These are phyloP conservation scores for Streptopelia turtur DNA, from an alignment of 2,797 vertebrate genomes.

Conservation along the genomic window DNA sequence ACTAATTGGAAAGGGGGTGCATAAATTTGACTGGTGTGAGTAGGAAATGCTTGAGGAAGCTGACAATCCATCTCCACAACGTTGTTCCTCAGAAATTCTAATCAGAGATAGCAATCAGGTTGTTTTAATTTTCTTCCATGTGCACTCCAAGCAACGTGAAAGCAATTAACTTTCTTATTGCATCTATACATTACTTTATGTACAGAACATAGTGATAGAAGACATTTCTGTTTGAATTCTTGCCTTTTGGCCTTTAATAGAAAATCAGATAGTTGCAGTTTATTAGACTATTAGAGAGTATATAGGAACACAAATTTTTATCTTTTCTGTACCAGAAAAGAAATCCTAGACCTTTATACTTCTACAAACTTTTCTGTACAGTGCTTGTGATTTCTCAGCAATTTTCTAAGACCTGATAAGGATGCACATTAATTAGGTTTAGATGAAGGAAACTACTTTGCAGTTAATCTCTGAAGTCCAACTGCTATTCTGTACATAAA, in stretches of 20 bases:
- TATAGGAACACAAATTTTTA: background rate
- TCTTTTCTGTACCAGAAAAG: constrained; percentile 8
- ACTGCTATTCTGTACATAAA: background rate
- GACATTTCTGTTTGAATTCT: constrained; percentile 35
- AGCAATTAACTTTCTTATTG: constrained; percentile 67
- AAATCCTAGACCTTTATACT: constrained; percentile 22
- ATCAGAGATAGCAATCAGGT: constrained; percentile 56
- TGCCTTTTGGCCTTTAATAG: constrained; percentile 68
- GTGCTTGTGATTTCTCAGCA: constrained; percentile 25
- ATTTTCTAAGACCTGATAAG: constrained; percentile 58
- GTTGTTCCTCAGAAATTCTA: constrained; percentile 51
- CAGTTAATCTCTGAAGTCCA: constrained; percentile 24
- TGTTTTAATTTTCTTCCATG: constrained; percentile 28
- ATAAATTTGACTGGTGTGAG: constrained; percentile 5
- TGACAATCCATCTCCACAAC: background rate
- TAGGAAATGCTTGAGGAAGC: background rate
- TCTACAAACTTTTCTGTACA: background rate
- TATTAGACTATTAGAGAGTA: constrained; percentile 49
- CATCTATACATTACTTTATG: constrained; percentile 1
- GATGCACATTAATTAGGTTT: constrained; percentile 51
- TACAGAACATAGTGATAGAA: constrained; percentile 15
- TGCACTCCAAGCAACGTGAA: constrained; percentile 51
- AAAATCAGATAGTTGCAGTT: constrained; percentile 61
- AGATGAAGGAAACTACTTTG: constrained; percentile 26
- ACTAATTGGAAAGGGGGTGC: background rate